These are phyloP conservation scores for Drosophila micromelanica DNA, from an alignment of 1,140 invertebrate genomes.

Conservation along the genomic window DNA sequence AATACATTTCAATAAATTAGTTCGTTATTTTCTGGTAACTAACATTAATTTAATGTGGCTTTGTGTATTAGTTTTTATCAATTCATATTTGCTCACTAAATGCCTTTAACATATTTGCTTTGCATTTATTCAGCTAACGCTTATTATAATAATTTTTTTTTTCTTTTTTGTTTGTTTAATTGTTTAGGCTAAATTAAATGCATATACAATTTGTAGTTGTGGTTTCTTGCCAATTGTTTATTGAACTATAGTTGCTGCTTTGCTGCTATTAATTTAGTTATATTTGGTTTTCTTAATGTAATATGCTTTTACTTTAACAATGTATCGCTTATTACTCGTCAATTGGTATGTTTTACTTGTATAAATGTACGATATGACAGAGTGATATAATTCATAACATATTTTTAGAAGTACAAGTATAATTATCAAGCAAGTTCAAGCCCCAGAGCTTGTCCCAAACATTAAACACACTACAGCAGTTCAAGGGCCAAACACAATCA, in stretches of 20 bases:
- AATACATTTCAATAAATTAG: slow-evolving; percentile 82
- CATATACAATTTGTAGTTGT: slow-evolving; percentile 76
- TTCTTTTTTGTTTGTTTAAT: slow-evolving; percentile 32
- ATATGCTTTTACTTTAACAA: slow-evolving; percentile 63
- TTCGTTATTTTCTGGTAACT: slow-evolving; percentile 64
- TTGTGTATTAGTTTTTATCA: slow-evolving; percentile 57
- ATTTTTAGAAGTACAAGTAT: slow-evolving; percentile 73
- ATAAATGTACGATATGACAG: slow-evolving; percentile 83
- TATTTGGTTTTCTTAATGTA: slow-evolving; percentile 50
- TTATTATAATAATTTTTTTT: slow-evolving; percentile 22
- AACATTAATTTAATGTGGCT: slow-evolving; percentile 54
- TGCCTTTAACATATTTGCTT: slow-evolving; percentile 55
- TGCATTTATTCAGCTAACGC: slow-evolving; percentile 41
- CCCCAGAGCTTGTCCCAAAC: slow-evolving; percentile 34
- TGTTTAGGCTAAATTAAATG: slow-evolving; percentile 74
- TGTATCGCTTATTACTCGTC: slow-evolving; percentile 38
- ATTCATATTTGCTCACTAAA: slow-evolving; percentile 70
- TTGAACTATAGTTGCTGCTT: slow-evolving; percentile 74
- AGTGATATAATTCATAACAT: slow-evolving; percentile 80
- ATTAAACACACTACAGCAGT: slow-evolving; percentile 41
- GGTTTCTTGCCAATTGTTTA: slow-evolving; percentile 67
- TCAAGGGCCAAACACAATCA: slow-evolving; percentile 32
- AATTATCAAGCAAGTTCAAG: slow-evolving; percentile 55
- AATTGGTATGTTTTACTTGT: slow-evolving; percentile 59
- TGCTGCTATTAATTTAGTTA: slow-evolving; percentile 69